phyloP scores from a whole-genome alignment of 1,140 invertebrate genomes.

The Microplitis mediator region DNA sequence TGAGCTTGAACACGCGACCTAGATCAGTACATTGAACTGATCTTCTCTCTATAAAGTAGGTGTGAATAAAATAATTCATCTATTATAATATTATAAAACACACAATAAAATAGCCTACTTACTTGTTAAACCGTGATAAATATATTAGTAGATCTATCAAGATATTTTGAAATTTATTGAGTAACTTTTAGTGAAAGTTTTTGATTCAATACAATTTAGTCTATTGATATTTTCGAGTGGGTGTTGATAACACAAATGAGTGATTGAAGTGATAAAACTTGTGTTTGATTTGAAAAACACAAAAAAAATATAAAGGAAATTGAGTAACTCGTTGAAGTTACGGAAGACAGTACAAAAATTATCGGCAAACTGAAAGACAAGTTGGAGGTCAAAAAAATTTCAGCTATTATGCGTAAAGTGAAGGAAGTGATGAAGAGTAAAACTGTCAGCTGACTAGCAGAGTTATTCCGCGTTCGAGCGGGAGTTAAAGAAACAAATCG shows the following conservation, averaged over 20 bases:
- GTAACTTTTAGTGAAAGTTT: too few species aligned
- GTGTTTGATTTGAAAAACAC: too few species aligned
- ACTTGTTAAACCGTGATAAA: too few species aligned
- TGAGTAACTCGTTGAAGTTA: not conserved
- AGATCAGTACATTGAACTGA: slow-evolving; percentile 16
- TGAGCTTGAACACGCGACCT: slow-evolving; percentile 11
- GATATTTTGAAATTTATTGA: too few species aligned
- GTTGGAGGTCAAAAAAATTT: slow-evolving; percentile 30
- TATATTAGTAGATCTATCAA: too few species aligned
- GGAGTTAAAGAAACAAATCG: slow-evolving; percentile 21
- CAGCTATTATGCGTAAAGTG: slow-evolving; percentile 40
- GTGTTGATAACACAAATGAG: too few species aligned
- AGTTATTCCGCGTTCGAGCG: slow-evolving; percentile 41
- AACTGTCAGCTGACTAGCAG: slow-evolving; percentile 53
- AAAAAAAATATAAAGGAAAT: not conserved
- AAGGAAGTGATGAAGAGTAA: slow-evolving; percentile 44
- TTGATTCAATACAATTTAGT: too few species aligned
- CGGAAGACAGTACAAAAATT: not conserved
- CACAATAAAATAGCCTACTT: too few species aligned
- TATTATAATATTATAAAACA: too few species aligned
- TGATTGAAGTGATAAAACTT: too few species aligned
- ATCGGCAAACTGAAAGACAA: not conserved
- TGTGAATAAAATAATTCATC: not conserved
- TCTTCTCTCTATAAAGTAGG: not conserved
- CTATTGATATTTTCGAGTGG: too few species aligned